Percentiles rank a stretch among this genome's conserved stretches.
These are phyloP conservation scores for Trididemnum nubilum DNA, from an alignment of 23 tunicate genomes.

Conservation along the genomic window DNA sequence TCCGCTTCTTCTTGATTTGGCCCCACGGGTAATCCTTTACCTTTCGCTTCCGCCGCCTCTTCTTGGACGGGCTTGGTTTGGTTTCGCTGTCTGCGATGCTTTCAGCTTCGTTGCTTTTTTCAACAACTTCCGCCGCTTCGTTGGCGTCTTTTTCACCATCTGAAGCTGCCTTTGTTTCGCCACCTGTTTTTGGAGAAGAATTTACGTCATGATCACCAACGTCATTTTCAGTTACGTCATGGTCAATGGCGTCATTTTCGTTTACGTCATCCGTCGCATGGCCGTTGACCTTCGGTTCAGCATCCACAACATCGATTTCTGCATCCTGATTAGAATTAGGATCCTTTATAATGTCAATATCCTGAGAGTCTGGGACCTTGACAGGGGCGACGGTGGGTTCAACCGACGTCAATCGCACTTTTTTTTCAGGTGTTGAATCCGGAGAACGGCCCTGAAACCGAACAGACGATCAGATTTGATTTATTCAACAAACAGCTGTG, in stretches of 20 bases:
- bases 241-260: background rate
- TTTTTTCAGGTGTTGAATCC: background rate
- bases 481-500: too few relatives aligned
- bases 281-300: background rate
- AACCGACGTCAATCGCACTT: background rate
- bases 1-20: slow-evolving; percentile 50
- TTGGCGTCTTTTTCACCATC: background rate
- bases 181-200: background rate
- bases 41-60: slow-evolving; percentile 55
- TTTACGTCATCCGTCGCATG: background rate
- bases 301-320: background rate
- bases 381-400: background rate
- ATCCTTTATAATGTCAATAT: background rate
- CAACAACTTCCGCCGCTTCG: background rate
- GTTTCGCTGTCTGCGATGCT: too few relatives aligned
- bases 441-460: too few relatives aligned
- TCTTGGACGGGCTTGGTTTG: background rate
- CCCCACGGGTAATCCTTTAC: slow-evolving; percentile 92
- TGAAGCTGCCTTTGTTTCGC: background rate
- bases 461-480: too few relatives aligned
- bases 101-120: background rate
- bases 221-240: background rate
- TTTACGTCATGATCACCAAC: background rate
- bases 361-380: background rate
- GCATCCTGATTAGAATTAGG: background rate